These are phyloP conservation scores for Pycnomerus fuliginosus DNA, from an alignment of 2,888 invertebrate genomes.

Conservation along the genomic window DNA sequence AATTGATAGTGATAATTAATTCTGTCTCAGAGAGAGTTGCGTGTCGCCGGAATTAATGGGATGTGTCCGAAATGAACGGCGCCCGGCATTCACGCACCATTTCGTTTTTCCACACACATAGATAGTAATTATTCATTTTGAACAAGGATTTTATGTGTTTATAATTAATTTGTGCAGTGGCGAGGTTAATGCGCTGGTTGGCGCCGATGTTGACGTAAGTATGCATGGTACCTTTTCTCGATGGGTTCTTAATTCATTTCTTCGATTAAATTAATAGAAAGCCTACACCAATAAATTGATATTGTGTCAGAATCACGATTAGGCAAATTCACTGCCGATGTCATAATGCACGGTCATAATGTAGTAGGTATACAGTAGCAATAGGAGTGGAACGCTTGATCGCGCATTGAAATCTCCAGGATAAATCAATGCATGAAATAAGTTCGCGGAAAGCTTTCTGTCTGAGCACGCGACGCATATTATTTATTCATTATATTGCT, in stretches of 20 bases:
- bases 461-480: conserved; percentile 34
- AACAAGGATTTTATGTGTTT: conserved; percentile 2
- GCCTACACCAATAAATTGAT: no score
- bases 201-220: conserved; percentile 14
- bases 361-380: no score
- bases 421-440: no score
- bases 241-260: no score
- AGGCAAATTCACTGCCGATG: no score
- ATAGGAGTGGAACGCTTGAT: no score
- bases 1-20: background rate
- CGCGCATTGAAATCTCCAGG: conserved; percentile 29
- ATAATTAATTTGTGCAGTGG: no score
- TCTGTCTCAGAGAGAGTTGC: background rate
- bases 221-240: no score
- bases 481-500: no score
- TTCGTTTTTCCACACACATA: background rate
- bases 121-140: background rate
- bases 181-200: conserved; percentile 22
- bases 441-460: conserved; percentile 27
- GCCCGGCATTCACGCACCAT: background rate
- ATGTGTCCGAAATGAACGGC: background rate
- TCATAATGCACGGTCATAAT: no score
- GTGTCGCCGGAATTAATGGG: background rate
- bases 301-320: no score
- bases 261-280: no score